These are phyloP conservation scores for Caenorhabditis imperialis DNA, from an alignment of 2,888 invertebrate genomes.

Conservation along the genomic window DNA sequence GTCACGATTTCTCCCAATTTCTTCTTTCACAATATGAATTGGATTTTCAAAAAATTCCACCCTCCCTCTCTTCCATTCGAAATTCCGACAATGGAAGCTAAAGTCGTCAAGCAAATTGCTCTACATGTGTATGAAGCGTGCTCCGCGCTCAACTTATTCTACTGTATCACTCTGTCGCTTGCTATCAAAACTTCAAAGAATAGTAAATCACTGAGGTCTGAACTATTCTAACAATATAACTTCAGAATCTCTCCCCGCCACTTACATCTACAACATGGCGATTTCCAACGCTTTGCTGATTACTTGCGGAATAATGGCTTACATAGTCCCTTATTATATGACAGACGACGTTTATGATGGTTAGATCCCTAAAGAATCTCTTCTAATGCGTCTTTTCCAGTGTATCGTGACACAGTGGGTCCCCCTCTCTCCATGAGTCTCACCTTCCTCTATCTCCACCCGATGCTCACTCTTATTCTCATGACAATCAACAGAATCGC, in stretches of 20 bases:
- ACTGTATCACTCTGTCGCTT: conserved; percentile 34
- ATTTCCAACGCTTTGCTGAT: conserved; percentile 32
- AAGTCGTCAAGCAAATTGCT: conserved; percentile 20
- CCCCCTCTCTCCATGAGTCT: conserved; percentile 19
- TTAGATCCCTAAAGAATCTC: background rate
- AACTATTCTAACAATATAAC: too few species aligned
- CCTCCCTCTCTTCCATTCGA: background rate
- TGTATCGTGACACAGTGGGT: conserved; percentile 27
- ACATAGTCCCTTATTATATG: conserved; percentile 40
- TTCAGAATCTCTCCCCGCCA: conserved; percentile 36
- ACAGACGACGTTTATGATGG: conserved; percentile 29
- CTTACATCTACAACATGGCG: conserved; percentile 46
- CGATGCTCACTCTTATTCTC: conserved; percentile 36
- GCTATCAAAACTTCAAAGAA: conserved; percentile 37
- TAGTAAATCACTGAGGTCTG: too few species aligned
- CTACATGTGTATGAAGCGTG: conserved; percentile 26
- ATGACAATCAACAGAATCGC: conserved; percentile 41
- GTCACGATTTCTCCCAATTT: conserved; percentile 6
- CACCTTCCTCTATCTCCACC: conserved; percentile 36
- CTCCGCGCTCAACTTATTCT: conserved; percentile 33
- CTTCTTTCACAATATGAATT: background rate
- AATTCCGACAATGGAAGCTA: conserved; percentile 16
- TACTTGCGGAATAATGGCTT: conserved; percentile 21
- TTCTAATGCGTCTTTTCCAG: conserved; percentile 1
- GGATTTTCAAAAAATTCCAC: background rate